Evolutionary conservation across 2,888 invertebrate genomes (phyloP), one percentile per base, ranked within the genome.

Genomic region (Calameuta idolon): DNA sequence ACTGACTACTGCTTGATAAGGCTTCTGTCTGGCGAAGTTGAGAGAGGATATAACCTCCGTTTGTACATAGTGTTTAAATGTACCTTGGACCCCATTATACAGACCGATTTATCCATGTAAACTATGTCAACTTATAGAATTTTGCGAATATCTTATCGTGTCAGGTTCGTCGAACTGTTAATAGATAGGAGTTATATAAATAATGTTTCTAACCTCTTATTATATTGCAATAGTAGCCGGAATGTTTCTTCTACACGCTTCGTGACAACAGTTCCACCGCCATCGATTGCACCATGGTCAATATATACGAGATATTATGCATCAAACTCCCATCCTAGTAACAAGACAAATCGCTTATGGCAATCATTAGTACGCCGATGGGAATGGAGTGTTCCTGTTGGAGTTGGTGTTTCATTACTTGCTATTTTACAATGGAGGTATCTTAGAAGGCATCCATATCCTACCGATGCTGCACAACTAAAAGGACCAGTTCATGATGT

Each of bases 351-450:
- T 35, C 76, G 75, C 37, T 82, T 84, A 75, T 86, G 88, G 79
- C 82, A 83, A 73, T 83, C 85, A 15, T 83, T 84, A 11, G 81
- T 81, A 23, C 79, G 79, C 12, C 78, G 83, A 78, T 88, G 87
- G 89, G 85, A 85, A 79, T 84, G 87, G 81, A 83, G 79, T 31
- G 12, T 90, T 3, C 88, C 90, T 4, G 75, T 87, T 33, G 90
- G 89, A 69, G 77, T 89, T 11, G 88, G 90, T 4, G 76, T 90
- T 23, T 87, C 89, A 0, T 80, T 90, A n/a, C 81, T 89, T 33
- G 86, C 87, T 35, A 83, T 85, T 9, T 79, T 86, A 11, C 90
- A 90, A 74, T 89, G 87, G 88, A 86, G 84, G 80, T 82, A 89
- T 77, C 82, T 89, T 37, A 84, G 83, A 40, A 85, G 82, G 78